phyloP scores from a whole-genome alignment of 2,113 vertebrate species.

The Agelaius phoeniceus region DNA sequence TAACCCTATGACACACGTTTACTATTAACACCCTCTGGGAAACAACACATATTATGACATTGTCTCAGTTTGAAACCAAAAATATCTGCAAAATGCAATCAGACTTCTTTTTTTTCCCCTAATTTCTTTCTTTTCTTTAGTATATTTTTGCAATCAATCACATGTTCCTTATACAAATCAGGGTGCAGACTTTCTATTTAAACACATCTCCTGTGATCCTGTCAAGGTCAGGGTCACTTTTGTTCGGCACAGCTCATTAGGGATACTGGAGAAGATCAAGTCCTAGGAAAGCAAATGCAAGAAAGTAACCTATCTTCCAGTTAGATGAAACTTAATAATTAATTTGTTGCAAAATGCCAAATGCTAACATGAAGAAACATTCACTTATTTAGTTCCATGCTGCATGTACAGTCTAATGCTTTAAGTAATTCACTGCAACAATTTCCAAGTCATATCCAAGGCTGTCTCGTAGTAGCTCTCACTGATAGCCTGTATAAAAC shows the following conservation, averaged over 20 bases:
- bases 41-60: neutral
- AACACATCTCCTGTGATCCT: neutral
- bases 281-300: neutral
- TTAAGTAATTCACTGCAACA: neutral
- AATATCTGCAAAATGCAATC: neutral
- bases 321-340: neutral
- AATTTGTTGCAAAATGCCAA: neutral
- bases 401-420: neutral
- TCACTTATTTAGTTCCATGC: neutral
- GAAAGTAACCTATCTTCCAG: neutral
- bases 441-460: neutral
- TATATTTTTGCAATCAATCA: neutral
- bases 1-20: neutral
- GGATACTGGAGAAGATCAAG: neutral
- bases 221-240: neutral
- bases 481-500: neutral
- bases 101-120: neutral
- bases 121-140: neutral
- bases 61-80: neutral
- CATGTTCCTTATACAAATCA: neutral
- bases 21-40: neutral
- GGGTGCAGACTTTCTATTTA: neutral
- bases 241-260: fast-evolving
- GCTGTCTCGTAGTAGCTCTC: neutral
- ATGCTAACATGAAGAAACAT: neutral